A percentile compares a stretch with the other conserved stretches of the same genome.
Evolutionary conservation across 2,797 vertebrate species (phyloP).

Genomic region (Pseudochirops cupreus): DNA sequence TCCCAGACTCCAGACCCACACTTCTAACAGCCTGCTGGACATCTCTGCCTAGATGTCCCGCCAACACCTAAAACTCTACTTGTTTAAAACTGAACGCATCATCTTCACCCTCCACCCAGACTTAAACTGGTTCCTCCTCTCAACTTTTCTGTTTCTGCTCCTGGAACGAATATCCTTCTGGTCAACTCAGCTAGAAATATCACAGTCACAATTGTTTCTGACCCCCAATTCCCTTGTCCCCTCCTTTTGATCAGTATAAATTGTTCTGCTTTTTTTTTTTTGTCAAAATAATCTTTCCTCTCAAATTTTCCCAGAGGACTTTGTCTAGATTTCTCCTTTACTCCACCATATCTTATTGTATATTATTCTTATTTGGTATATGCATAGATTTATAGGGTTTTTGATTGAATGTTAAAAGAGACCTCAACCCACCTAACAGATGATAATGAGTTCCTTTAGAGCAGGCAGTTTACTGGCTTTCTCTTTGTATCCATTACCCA

Average conservation of each 20-base stretch:
- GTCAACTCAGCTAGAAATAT: neutral
- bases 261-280: neutral
- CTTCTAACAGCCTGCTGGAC: neutral
- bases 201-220: neutral
- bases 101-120: neutral
- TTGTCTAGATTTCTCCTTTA: neutral
- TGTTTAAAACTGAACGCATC: neutral
- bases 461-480: neutral
- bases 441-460: neutral
- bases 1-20: neutral
- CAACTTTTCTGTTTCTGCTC: neutral
- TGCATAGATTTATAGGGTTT: neutral
- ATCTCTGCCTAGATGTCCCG: neutral
- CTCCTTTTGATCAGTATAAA: neutral
- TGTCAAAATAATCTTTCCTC: neutral
- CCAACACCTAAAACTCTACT: neutral
- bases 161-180: neutral
- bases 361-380: neutral
- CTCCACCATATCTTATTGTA: neutral
- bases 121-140: neutral
- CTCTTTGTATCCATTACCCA: neutral
- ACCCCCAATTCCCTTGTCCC: neutral
- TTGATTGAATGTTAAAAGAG: neutral
- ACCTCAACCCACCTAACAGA: neutral
- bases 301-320: neutral